These are phyloP conservation scores for Alexandromys fortis DNA, from an alignment of 2,113 vertebrate species.

Conservation along the genomic window DNA sequence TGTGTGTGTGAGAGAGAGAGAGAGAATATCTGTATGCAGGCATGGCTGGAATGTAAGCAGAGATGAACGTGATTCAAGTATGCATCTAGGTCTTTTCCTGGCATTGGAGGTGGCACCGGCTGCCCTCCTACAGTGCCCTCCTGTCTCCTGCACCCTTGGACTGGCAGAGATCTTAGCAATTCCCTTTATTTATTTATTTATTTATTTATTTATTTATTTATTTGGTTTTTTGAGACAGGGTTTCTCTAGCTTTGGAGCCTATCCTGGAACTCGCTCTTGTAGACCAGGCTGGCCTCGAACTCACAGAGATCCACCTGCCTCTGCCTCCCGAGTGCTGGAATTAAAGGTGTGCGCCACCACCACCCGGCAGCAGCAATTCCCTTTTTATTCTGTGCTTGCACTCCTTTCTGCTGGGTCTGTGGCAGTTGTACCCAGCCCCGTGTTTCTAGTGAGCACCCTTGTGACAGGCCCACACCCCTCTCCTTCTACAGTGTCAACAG, in stretches of 20 bases:
- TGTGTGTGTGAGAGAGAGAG: neutral
- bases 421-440: neutral
- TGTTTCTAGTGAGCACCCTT: neutral
- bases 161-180: neutral
- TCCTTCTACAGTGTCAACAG: conserved; percentile 91
- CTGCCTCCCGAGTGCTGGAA: too few relatives aligned
- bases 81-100: neutral
- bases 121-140: neutral
- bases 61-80: neutral
- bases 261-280: too few relatives aligned
- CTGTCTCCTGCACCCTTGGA: neutral
- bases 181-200: neutral
- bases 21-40: neutral
- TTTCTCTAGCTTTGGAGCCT: too few relatives aligned
- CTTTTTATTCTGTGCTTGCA: neutral
- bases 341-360: too few relatives aligned
- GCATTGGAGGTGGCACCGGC: neutral
- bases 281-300: too few relatives aligned
- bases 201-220: neutral
- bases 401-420: neutral
- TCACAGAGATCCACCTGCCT: too few relatives aligned
- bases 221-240: too few relatives aligned
- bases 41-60: neutral
- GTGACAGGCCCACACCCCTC: neutral
- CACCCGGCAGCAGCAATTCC: neutral